Base-by-base conservation (phyloP, 1,140 invertebrate genomes). In the Pogonomyrmex barbatus region DNA sequence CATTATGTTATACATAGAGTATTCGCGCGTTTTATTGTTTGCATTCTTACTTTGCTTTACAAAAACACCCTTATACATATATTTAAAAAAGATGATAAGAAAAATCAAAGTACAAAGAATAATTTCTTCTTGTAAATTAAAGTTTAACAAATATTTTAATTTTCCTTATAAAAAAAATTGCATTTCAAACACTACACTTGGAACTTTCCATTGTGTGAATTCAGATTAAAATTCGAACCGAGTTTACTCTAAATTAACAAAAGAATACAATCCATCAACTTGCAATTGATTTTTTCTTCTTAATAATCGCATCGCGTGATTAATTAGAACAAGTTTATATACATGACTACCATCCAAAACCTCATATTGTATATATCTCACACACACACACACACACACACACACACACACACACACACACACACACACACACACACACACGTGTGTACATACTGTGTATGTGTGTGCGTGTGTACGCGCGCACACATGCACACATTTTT, bases 311-410 rank as follows among this genome's bases (percentile, higher is more conserved):
- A 24, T 24, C 24, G 24, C 24, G 50, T 52, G 50, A 17, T 4
- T 60, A 60, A 60, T 60, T 60, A 60, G 56, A n/a, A 1, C 56
- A 60, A n/a, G n/a, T 60, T 60, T 30, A 60, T 60, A 60, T 56
- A 56, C 24, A 24, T 24, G 24, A 24, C n/a, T 45, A 42, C 17
- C 9, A n/a, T 67, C 10, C 24, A 3, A 17, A 17, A 24, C 24
- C 24, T 24, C 24, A 24, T 24, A 24, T 24, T 24, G 24, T 24
- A 24, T 24, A 24, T 24, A 24, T 24, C 24, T 24, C 0, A 24
- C 24, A 24, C 24, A 24, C 24, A 24, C 24, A 24, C 24, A 24
- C 24, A 24, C 24, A 24, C 24, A 24, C 24, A 24, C 24, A 24
- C 24, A 24, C 24, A 24, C 24, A 24, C 24, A 24, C 24, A 24